Evolutionary conservation across 2,888 invertebrate genomes (phyloP).

Genomic region (Pammene aurita): DNA sequence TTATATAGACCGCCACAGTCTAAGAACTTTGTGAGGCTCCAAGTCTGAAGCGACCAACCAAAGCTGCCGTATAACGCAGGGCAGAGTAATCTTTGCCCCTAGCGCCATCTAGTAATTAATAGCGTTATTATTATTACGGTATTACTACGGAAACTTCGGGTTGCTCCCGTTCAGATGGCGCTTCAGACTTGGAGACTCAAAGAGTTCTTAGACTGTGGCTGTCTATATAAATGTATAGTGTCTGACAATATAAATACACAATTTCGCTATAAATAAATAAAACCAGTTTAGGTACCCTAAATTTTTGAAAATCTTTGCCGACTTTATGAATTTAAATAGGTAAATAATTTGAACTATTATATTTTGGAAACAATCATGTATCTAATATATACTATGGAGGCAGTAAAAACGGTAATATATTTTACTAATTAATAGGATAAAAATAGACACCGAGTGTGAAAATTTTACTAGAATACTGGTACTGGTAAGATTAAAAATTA

Average conservation of each 20-base stretch:
- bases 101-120: no score
- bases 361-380: conserved; percentile 39
- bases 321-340: conserved; percentile 37
- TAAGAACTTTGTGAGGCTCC: no score
- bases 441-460: conserved; percentile 72
- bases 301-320: conserved; percentile 32
- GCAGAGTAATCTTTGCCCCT: no score
- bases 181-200: no score
- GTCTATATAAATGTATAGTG: no score
- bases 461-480: conserved; percentile 60
- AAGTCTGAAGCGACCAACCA: no score
- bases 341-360: conserved; percentile 42
- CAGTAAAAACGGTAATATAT: conserved; percentile 65
- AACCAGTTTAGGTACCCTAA: conserved; percentile 32
- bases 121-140: no score
- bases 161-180: no score
- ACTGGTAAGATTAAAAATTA: conserved; percentile 64
- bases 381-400: conserved; percentile 58
- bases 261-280: conserved; percentile 36
- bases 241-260: conserved; percentile 9
- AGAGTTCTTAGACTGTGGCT: no score
- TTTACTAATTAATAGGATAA: conserved; percentile 64
- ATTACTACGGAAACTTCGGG: no score
- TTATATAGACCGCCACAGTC: no score
- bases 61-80: no score